Evolutionary conservation across 2,888 invertebrate species (phyloP).

Genomic region (Eumerus sabulonum): DNA sequence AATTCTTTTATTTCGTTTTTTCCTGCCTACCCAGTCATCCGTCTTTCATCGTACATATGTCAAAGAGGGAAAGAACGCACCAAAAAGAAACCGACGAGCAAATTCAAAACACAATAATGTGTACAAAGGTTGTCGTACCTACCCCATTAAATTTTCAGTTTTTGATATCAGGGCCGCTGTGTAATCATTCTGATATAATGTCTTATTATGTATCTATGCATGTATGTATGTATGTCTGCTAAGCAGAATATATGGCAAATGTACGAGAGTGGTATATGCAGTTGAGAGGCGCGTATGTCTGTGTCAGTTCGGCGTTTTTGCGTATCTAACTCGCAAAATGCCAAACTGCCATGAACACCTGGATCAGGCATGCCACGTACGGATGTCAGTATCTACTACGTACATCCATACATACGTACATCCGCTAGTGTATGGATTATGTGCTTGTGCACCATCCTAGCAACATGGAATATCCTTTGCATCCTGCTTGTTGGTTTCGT

Average conservation of each 20-base stretch:
- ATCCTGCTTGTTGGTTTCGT: slow-evolving; percentile 30
- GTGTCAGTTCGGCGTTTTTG: slow-evolving; percentile 14
- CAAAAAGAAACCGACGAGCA: slow-evolving; percentile 1
- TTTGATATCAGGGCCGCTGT: slow-evolving; percentile 60
- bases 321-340: neutral
- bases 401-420: neutral
- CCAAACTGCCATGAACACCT: slow-evolving; percentile 22
- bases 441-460: slow-evolving; percentile 10
- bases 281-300: neutral
- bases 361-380: slow-evolving; percentile 3
- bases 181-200: slow-evolving; percentile 26
- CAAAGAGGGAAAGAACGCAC: too few species aligned
- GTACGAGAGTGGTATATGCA: neutral
- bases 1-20: neutral
- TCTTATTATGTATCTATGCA: neutral
- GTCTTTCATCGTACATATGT: too few species aligned
- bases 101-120: slow-evolving; percentile 32
- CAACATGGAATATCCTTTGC: slow-evolving; percentile 33
- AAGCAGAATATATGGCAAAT: too few species aligned
- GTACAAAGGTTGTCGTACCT: slow-evolving; percentile 40
- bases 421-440: neutral
- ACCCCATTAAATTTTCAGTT: slow-evolving; percentile 67
- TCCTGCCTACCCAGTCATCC: too few species aligned
- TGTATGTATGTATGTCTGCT: neutral
- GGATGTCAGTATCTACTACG: neutral